Evolutionary conservation across 1,140 invertebrate species (phyloP).

Genomic region (Amyelois transitella): DNA sequence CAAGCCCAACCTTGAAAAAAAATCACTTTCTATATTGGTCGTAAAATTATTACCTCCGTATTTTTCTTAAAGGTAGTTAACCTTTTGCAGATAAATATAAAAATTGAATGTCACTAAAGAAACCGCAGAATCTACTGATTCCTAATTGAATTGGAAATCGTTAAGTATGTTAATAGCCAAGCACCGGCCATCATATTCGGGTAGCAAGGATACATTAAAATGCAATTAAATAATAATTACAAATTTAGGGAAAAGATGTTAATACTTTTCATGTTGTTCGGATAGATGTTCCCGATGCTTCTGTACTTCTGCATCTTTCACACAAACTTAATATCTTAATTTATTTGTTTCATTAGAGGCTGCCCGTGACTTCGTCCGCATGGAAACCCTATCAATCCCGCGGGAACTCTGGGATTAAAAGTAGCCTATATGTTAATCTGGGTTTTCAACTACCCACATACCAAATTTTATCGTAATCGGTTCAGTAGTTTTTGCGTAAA

Average conservation of each 20-base stretch:
- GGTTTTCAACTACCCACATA: no score
- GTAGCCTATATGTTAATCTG: no score
- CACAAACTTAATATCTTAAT: no score
- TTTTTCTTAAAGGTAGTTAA: conserved; percentile 12
- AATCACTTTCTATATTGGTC: background rate
- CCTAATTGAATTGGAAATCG: conserved; percentile 49
- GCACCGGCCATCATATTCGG: conserved; percentile 32
- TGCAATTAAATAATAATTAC: conserved; percentile 49
- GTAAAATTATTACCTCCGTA: conserved; percentile 1
- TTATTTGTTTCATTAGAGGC: no score
- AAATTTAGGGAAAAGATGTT: conserved; percentile 39
- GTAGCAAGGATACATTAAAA: conserved; percentile 51
- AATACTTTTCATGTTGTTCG: conserved; percentile 11
- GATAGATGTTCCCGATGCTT: background rate
- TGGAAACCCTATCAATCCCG: no score
- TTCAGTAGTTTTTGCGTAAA: no score
- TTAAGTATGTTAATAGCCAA: conserved; percentile 58
- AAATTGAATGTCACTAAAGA: conserved; percentile 12
- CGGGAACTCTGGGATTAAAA: no score
- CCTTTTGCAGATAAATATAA: conserved; percentile 7
- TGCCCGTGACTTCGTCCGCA: no score
- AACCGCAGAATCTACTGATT: conserved; percentile 24
- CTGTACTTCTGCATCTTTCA: no score
- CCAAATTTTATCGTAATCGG: no score
- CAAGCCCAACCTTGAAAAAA: conserved; percentile 6